Conservation (phyloP, 2,888 invertebrate genomes). For the Lasioglossum oenotherae region DNA sequence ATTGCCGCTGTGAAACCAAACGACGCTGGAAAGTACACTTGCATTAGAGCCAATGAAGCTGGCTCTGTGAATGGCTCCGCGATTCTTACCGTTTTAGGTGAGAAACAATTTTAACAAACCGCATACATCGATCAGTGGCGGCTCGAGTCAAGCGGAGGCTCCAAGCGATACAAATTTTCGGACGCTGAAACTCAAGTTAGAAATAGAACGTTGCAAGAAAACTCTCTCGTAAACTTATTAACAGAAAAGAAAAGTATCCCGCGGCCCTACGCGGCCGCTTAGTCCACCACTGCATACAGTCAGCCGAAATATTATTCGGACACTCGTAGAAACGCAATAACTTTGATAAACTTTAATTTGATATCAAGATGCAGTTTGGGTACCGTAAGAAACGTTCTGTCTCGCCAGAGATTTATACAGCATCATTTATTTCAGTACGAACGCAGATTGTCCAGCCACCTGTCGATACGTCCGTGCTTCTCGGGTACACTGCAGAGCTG, state of each 20-base stretch:
- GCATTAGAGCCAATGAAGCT: conserved; percentile 94
- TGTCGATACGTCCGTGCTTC: conserved; percentile 94
- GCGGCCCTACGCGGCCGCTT: too few relatives aligned
- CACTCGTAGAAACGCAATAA: too few relatives aligned
- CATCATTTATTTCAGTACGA: conserved; percentile 87
- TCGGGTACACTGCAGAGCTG: conserved; percentile 96
- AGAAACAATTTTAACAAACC: not conserved
- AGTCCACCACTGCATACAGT: too few relatives aligned
- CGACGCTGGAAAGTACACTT: conserved; percentile 96
- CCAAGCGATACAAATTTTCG: too few relatives aligned
- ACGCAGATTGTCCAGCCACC: conserved; percentile 98
- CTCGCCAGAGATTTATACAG: not conserved
- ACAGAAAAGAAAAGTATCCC: too few relatives aligned
- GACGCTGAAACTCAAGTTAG: too few relatives aligned
- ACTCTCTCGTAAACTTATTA: too few relatives aligned
- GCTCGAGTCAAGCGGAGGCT: too few relatives aligned
- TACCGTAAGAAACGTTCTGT: not conserved
- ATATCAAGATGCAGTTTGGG: not conserved
- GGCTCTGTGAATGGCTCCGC: conserved; percentile 94
- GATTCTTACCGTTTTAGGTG: conserved; percentile 91
- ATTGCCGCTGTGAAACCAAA: conserved; percentile 93
- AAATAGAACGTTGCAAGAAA: too few relatives aligned
- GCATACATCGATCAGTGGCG: not conserved
- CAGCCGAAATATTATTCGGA: too few relatives aligned
- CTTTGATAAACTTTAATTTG: not conserved